These are phyloP conservation scores for Papilio protenor DNA, from an alignment of 2,888 invertebrate genomes.

Conservation along the genomic window DNA sequence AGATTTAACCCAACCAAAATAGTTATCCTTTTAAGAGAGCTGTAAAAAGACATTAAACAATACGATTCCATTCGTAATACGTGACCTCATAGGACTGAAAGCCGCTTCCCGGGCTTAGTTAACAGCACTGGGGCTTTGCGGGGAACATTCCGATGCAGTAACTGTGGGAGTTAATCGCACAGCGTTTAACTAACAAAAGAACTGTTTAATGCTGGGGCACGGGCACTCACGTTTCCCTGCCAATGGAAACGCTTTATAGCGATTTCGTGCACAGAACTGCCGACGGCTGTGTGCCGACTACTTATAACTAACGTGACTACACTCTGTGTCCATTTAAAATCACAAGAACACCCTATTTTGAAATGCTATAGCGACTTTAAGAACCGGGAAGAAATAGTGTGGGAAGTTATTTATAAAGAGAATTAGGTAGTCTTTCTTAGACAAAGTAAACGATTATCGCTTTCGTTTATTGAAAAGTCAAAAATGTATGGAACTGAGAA, in stretches of 20 bases:
- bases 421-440: too few species aligned
- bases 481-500: too few species aligned
- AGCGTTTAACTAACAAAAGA: constrained; percentile 76
- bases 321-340: constrained; percentile 17
- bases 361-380: too few species aligned
- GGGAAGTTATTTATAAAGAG: too few species aligned
- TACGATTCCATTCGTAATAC: constrained; percentile 18
- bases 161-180: constrained; percentile 69
- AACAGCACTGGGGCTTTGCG: constrained; percentile 54
- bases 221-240: constrained; percentile 67
- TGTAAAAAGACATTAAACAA: constrained; percentile 14
- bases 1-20: neutral
- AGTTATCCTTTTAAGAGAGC: neutral
- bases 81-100: constrained; percentile 46
- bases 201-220: constrained; percentile 79
- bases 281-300: constrained; percentile 6
- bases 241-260: constrained; percentile 62
- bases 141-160: constrained; percentile 60
- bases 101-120: constrained; percentile 50
- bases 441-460: too few species aligned
- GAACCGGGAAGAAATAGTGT: too few species aligned
- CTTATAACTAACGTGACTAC: constrained; percentile 48
- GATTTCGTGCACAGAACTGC: constrained; percentile 53
- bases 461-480: too few species aligned
- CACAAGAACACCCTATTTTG: constrained; percentile 3